phyloP scores from a whole-genome alignment of 2,888 invertebrate genomes.

The Aricia artaxerxes region DNA sequence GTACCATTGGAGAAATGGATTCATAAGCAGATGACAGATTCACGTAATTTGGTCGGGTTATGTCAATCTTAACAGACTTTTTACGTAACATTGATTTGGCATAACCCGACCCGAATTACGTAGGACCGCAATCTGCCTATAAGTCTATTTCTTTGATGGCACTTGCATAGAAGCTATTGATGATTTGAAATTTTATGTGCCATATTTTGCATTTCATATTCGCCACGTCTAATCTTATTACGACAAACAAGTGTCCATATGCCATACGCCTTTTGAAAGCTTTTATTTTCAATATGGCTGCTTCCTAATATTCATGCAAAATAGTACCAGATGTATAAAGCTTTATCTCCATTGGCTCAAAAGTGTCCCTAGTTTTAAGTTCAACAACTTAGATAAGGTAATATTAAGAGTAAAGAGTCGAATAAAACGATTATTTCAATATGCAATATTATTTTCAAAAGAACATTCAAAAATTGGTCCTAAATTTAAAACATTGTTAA shows the following conservation, averaged over 20 bases:
- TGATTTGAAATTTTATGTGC: conserved; percentile 43
- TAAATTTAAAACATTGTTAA: conserved; percentile 80
- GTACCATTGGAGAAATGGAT: conserved; percentile 33
- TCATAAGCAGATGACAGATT: background rate
- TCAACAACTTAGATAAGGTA: background rate
- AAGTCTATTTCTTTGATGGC: too few relatives aligned
- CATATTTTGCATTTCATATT: conserved; percentile 42
- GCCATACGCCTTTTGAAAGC: background rate
- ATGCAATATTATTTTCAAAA: conserved; percentile 81
- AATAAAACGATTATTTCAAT: conserved; percentile 60
- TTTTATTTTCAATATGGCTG: background rate
- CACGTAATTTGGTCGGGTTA: background rate
- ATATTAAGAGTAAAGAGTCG: conserved; percentile 22
- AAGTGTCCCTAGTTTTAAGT: background rate
- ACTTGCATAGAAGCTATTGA: background rate
- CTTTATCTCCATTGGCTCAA: conserved; percentile 34
- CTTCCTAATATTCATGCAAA: background rate
- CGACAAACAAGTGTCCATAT: background rate
- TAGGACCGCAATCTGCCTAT: background rate
- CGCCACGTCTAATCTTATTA: background rate
- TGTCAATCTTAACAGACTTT: too few relatives aligned
- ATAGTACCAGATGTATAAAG: conserved; percentile 1
- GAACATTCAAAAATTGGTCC: conserved; percentile 81
- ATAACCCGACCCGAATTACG: background rate
- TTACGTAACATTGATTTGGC: too few relatives aligned